These are phyloP conservation scores for Heptranchias perlo DNA, from an alignment of 2,113 vertebrate genomes.

Conservation along the genomic window DNA sequence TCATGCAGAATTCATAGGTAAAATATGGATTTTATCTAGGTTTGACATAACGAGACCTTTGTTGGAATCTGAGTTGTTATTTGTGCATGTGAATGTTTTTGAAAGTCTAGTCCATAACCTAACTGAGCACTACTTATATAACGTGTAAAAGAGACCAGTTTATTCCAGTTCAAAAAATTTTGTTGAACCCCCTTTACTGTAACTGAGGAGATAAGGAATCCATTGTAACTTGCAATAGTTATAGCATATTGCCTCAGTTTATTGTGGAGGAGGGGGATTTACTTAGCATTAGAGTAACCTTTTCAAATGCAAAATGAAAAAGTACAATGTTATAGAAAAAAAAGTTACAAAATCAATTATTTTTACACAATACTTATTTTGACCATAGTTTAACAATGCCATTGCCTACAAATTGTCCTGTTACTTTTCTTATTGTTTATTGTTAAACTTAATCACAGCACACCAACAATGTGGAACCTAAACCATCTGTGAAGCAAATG, in stretches of 20 bases:
- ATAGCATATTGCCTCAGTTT: too few relatives aligned
- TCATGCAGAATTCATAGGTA: neutral
- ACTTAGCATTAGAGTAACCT: too few relatives aligned
- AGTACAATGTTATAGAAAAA: neutral
- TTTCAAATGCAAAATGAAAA: too few relatives aligned
- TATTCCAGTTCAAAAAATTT: neutral
- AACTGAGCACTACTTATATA: neutral
- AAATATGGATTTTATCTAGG: neutral
- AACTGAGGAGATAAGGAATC: neutral
- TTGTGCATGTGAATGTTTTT: neutral
- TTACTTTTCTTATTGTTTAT: neutral
- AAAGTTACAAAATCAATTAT: neutral
- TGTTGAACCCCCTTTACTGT: too few relatives aligned
- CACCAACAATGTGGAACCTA: neutral
- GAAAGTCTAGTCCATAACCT: neutral
- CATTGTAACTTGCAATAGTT: neutral
- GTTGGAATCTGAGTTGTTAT: neutral
- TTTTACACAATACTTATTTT: neutral
- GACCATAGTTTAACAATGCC: neutral
- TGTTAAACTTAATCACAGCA: neutral
- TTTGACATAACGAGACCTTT: neutral
- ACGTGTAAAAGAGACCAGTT: neutral
- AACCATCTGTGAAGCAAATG: too few relatives aligned
- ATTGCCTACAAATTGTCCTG: neutral
- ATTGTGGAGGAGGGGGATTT: too few relatives aligned